phyloP scores from a whole-genome alignment of 2,888 invertebrate genomes.

The Hydroisotoma schaefferi region DNA sequence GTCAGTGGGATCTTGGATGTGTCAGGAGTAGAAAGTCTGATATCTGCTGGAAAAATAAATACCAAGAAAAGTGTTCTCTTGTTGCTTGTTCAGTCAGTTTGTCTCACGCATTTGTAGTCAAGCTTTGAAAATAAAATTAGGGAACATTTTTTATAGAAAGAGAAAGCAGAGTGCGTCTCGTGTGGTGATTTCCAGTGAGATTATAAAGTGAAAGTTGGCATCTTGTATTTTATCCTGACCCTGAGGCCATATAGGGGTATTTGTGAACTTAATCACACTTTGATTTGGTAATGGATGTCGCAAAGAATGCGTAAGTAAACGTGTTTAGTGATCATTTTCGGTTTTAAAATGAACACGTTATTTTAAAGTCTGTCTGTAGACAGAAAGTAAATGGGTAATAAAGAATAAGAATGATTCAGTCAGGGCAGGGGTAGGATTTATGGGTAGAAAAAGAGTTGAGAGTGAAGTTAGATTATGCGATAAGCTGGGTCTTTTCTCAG shows the following conservation, averaged over 20 bases:
- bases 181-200: background rate
- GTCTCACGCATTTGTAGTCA: background rate
- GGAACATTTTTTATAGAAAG: background rate
- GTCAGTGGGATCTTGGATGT: background rate
- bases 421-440: too few species aligned
- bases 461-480: too few species aligned
- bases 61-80: background rate
- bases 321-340: background rate
- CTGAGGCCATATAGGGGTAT: too few species aligned
- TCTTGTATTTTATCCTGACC: too few species aligned
- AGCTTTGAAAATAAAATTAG: background rate
- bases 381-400: too few species aligned
- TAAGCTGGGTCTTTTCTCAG: too few species aligned
- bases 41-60: background rate
- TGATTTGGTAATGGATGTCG: slow-evolving; percentile 47
- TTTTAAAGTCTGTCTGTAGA: background rate
- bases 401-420: too few species aligned
- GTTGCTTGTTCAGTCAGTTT: background rate
- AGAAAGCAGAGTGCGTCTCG: background rate
- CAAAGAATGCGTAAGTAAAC: slow-evolving; percentile 48
- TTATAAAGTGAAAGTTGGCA: too few species aligned
- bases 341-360: background rate
- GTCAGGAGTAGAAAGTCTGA: background rate
- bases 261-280: too few species aligned
- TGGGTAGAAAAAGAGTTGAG: too few species aligned